These are phyloP conservation scores for Xerus inauris DNA, from an alignment of 2,113 vertebrate genomes.

Conservation along the genomic window DNA sequence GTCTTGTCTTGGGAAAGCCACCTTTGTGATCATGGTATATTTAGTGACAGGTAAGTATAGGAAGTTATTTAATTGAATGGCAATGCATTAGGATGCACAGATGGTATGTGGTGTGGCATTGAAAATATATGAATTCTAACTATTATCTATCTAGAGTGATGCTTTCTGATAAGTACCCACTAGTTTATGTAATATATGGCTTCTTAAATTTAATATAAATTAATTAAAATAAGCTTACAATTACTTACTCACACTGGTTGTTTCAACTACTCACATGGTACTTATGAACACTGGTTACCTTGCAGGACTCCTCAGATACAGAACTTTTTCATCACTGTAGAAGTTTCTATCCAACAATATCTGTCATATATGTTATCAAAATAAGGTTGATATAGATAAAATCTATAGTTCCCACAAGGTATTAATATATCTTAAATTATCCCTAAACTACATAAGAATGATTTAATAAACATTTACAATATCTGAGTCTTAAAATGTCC, in stretches of 20 bases:
- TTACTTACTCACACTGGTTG: background rate
- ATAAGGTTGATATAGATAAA: background rate
- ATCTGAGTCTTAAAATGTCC: background rate
- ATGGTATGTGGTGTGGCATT: background rate
- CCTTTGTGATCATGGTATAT: too few species aligned
- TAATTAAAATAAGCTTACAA: background rate
- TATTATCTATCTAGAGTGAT: background rate
- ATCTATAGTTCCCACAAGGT: background rate
- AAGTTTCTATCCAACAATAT: background rate
- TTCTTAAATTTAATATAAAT: background rate
- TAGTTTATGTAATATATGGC: background rate
- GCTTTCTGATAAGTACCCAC: background rate
- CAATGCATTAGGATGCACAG: background rate
- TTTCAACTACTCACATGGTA: background rate
- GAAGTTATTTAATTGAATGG: background rate
- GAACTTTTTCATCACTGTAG: background rate
- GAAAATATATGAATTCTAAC: background rate
- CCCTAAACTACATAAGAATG: background rate
- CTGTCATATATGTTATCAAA: background rate
- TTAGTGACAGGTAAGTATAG: too few species aligned
- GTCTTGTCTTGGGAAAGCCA: too few species aligned
- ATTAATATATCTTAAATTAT: background rate
- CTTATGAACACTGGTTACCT: background rate
- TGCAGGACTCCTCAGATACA: background rate
- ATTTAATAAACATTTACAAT: background rate